phyloP scores from a whole-genome alignment of 2,888 invertebrate species.

The Tyria jacobaeae region DNA sequence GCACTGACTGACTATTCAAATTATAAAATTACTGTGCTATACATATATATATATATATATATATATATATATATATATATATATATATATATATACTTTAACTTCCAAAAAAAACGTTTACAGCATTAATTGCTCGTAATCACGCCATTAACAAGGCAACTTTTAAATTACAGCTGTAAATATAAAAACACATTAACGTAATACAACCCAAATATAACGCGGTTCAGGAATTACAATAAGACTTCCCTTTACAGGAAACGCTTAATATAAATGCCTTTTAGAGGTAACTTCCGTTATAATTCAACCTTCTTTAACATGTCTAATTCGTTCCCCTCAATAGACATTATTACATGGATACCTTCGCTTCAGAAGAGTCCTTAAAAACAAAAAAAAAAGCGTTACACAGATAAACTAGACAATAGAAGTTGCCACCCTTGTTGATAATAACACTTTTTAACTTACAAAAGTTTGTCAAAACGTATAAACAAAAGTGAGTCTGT shows the following conservation, averaged over 20 bases:
- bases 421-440: conserved; percentile 69
- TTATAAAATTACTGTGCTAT: conserved; percentile 1
- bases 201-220: conserved; percentile 44
- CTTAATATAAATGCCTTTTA: conserved; percentile 58
- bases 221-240: conserved; percentile 66
- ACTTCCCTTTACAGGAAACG: conserved; percentile 64
- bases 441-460: conserved; percentile 74
- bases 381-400: conserved; percentile 55
- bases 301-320: conserved; percentile 56
- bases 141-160: conserved; percentile 57
- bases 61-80: too few species aligned
- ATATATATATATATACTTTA: too few species aligned
- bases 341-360: conserved; percentile 32
- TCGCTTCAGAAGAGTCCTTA: conserved; percentile 39
- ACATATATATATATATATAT: conserved; percentile 9
- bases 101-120: conserved; percentile 46
- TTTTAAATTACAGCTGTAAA: conserved; percentile 54
- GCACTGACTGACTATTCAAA: background rate
- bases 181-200: conserved; percentile 51
- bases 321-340: conserved; percentile 53
- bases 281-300: conserved; percentile 66
- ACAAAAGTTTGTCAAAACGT: conserved; percentile 77
- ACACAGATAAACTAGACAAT: conserved; percentile 58
- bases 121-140: conserved; percentile 58
- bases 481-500: conserved; percentile 69